Evolutionary conservation across 2,113 vertebrate genomes (phyloP), one percentile per base, ranked within the genome.

Genomic region (Nothocercus julius): DNA sequence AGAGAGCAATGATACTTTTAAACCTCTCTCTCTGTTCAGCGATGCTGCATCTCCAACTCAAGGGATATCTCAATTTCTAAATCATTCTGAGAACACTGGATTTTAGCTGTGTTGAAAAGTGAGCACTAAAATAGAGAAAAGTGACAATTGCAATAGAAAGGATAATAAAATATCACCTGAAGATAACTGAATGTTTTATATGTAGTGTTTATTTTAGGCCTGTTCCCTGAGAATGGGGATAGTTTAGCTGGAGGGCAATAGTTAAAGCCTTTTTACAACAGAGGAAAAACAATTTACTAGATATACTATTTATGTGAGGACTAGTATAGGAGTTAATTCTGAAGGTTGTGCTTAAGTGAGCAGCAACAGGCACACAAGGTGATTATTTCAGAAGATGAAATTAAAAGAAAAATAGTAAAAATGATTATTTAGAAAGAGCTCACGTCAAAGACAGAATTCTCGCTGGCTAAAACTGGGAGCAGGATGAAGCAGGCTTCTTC

Each of bases 151-250:
- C 85, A 5, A 30, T 91, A 58, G 32, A 93, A 92, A 67, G 25
- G 40, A 76, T 80, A 95, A 94, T 78, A 96, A 93, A 92, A 79
- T 73, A 70, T 82, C 59, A 94, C 74, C 78, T 96, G 94, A 96
- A 90, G 92, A 93, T 84, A 97, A 93, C n/a, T 54, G 28, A 56
- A 38, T 68, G 22, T 92, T 89, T 93, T 91, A 79, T 96, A 85
- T 89, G 47, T 42, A 83, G 21, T 59, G 61, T 40, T 93, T 91
- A 63, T 87, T 88, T 94, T 87, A 93, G 72, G 21, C 27, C 77
- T 82, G 89, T 89, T 88, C 58, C 22, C 76, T 2, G 9, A 63
- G 44, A 92, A 68, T 53, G 68, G 36, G 3, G 3, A 67, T 92
- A n/a, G 21, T 85, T 92, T 93, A 87, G 69, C 90, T 88, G 28